A percentile compares a stretch with the other conserved stretches of the same genome.
Evolutionary conservation across 2,888 invertebrate species (phyloP).

Genomic region (Julus scandinavius): DNA sequence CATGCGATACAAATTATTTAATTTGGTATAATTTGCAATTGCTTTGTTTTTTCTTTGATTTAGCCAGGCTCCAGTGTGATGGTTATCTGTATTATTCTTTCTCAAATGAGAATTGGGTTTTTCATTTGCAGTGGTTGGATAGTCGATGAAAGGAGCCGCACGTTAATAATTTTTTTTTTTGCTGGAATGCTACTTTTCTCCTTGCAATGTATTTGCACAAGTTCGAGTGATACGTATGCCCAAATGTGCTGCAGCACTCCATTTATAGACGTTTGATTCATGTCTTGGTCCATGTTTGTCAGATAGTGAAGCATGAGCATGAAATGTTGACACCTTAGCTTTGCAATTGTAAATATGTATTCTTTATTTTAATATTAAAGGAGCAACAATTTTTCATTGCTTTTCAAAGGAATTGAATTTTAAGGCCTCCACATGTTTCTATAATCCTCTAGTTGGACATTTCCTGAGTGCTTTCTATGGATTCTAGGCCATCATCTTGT

Average conservation of each 20-base stretch:
- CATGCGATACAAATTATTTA: background rate
- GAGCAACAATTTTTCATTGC: background rate
- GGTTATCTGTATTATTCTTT: background rate
- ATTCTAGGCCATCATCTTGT: too few species aligned
- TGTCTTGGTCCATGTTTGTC: constrained; percentile 12
- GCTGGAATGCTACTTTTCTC: background rate
- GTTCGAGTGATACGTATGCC: background rate
- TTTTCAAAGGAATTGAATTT: background rate
- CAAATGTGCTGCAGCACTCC: background rate
- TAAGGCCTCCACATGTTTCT: background rate
- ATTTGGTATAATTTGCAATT: background rate
- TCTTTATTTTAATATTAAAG: constrained; percentile 43
- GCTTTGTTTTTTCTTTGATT: background rate
- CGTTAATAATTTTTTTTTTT: background rate
- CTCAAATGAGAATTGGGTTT: background rate
- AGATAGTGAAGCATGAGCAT: background rate
- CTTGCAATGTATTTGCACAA: background rate
- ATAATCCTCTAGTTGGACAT: background rate
- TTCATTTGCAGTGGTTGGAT: background rate
- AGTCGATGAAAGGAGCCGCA: background rate
- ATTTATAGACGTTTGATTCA: background rate
- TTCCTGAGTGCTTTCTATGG: too few species aligned
- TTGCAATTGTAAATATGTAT: constrained; percentile 43
- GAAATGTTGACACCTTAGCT: background rate
- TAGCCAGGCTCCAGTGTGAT: background rate